phyloP scores from a whole-genome alignment of 1,140 invertebrate species.

The Amphibalanus amphitrite region DNA sequence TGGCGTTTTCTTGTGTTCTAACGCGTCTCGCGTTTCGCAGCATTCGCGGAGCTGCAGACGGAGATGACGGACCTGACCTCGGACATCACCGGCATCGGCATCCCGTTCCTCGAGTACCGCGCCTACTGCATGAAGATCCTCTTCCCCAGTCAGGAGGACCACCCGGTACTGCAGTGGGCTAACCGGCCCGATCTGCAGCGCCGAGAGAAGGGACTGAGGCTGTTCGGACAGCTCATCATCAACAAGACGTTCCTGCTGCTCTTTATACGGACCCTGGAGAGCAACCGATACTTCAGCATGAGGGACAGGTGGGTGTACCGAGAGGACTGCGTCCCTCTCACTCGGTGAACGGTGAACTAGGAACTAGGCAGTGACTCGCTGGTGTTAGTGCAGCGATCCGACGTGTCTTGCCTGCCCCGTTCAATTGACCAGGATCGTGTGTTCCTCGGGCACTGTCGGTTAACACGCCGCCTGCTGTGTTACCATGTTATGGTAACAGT shows the following conservation, averaged over 20 bases:
- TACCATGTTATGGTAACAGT: too few relatives aligned
- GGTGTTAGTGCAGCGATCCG: too few relatives aligned
- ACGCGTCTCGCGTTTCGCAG: constrained; percentile 26
- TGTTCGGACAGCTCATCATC: constrained; percentile 90
- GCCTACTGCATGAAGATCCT: constrained; percentile 97
- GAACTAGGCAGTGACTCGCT: too few relatives aligned
- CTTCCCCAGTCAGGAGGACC: constrained; percentile 88
- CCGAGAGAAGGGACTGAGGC: constrained; percentile 80
- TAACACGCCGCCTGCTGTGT: too few relatives aligned
- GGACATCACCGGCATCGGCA: constrained; percentile 80
- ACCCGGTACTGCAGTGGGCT: constrained; percentile 84
- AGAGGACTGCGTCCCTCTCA: too few relatives aligned
- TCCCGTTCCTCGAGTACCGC: constrained; percentile 92
- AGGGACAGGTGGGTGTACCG: constrained; percentile 38
- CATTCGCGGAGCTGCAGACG: constrained; percentile 96
- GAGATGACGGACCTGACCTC: constrained; percentile 97
- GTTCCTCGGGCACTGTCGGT: too few relatives aligned
- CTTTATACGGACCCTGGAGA: constrained; percentile 93
- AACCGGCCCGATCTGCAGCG: constrained; percentile 56
- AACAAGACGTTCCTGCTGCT: constrained; percentile 94
- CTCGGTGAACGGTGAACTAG: too few relatives aligned
- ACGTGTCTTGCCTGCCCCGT: too few relatives aligned
- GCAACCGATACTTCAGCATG: constrained; percentile 82
- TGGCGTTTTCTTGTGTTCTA: too few relatives aligned
- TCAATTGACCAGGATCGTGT: too few relatives aligned